Evolutionary conservation across 2,797 vertebrate genomes (phyloP).

Genomic region (Chromobotia macracanthus): DNA sequence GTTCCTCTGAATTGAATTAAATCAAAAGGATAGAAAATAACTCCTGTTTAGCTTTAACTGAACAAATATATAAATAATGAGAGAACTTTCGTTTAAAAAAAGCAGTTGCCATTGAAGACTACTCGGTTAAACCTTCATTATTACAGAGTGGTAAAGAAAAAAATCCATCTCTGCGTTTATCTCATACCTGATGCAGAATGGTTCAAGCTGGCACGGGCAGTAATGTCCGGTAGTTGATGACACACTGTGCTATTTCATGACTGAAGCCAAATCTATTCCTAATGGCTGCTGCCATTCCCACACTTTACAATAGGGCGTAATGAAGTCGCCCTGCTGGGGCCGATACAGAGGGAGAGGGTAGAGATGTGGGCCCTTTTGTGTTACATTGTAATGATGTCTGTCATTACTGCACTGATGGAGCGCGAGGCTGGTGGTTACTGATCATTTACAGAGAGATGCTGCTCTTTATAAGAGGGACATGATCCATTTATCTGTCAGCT

Average conservation of each 20-base stretch:
- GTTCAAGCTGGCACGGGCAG: slow-evolving; percentile 18
- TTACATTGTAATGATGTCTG: slow-evolving; percentile 42
- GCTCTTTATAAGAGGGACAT: neutral
- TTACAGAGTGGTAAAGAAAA: no score
- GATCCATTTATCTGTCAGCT: neutral
- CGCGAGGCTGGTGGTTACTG: slow-evolving; percentile 32
- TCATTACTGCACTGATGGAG: slow-evolving; percentile 43
- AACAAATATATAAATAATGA: no score
- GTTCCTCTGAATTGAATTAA: no score
- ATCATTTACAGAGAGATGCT: neutral
- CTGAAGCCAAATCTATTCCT: slow-evolving; percentile 71
- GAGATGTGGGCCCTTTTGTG: slow-evolving; percentile 27
- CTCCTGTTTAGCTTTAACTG: no score
- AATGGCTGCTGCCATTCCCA: slow-evolving; percentile 59
- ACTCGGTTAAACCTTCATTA: no score
- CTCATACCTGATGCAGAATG: slow-evolving; percentile 45
- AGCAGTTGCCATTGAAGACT: no score
- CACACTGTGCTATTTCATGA: slow-evolving; percentile 54
- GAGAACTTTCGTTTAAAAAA: no score
- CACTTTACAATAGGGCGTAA: slow-evolving; percentile 59
- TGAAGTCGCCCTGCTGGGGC: slow-evolving; percentile 63
- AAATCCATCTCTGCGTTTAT: slow-evolving; percentile 62
- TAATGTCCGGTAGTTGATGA: neutral
- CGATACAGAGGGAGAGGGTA: slow-evolving; percentile 50
- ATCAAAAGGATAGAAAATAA: no score